phyloP scores from a whole-genome alignment of 2,113 vertebrate genomes.

The Trogon surrucura region DNA sequence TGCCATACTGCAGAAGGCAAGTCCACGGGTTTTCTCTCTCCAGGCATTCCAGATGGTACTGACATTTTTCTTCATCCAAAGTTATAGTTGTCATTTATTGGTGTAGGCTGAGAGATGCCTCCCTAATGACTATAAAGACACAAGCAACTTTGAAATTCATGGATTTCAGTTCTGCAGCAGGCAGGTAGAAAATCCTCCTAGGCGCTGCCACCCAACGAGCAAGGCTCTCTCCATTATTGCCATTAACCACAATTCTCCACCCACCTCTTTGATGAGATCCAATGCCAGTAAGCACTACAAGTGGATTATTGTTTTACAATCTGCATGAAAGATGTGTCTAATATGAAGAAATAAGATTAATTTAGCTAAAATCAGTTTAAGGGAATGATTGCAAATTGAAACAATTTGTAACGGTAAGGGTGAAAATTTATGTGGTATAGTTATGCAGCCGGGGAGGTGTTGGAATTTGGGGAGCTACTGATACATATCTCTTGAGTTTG shows the following conservation, averaged over 20 bases:
- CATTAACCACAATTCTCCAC: background rate
- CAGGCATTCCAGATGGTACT: background rate
- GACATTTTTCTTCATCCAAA: background rate
- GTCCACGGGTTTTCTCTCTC: background rate
- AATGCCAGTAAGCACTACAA: conserved; percentile 8
- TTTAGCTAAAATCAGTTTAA: conserved; percentile 48
- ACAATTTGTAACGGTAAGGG: background rate
- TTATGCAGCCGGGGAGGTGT: background rate
- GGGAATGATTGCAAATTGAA: background rate
- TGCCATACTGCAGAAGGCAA: background rate
- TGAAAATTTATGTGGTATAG: background rate
- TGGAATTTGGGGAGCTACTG: background rate
- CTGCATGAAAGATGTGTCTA: conserved; percentile 17
- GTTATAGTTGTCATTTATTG: background rate
- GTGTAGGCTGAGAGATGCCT: background rate
- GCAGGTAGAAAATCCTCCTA: rapidly evolving
- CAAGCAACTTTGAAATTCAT: background rate
- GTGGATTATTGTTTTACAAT: conserved; percentile 15
- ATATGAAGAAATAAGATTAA: conserved; percentile 52
- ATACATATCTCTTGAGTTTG: background rate
- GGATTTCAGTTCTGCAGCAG: background rate
- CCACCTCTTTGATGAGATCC: background rate
- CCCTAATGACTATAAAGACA: background rate
- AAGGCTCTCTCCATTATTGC: background rate
- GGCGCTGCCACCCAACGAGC: background rate